phyloP scores from a whole-genome alignment of 1,140 invertebrate genomes.

The Drosophila malerkotliana region DNA sequence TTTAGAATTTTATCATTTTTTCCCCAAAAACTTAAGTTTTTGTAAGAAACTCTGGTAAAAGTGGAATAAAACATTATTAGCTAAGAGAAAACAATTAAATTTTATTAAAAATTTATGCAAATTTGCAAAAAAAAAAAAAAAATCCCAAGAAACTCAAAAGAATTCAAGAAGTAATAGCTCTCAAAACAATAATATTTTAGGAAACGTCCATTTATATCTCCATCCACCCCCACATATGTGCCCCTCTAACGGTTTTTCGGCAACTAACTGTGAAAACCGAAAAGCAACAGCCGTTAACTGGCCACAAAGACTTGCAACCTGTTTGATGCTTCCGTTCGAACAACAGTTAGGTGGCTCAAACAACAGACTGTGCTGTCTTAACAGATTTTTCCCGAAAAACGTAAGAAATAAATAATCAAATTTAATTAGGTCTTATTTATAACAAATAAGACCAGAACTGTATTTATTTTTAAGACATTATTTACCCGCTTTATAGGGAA shows the following conservation, averaged over 20 bases:
- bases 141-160: too few species aligned
- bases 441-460: background rate
- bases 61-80: too few species aligned
- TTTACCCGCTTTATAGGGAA: background rate
- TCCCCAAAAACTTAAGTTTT: too few species aligned
- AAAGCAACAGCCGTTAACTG: slow-evolving; percentile 8
- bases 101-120: too few species aligned
- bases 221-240: background rate
- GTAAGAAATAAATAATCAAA: background rate
- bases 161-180: too few species aligned
- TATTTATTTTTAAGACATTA: background rate
- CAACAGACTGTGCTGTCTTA: background rate
- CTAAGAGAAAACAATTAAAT: too few species aligned
- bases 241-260: background rate
- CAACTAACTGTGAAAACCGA: slow-evolving; percentile 1
- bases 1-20: too few species aligned
- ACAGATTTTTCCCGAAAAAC: slow-evolving; percentile 1
- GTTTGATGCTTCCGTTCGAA: slow-evolving; percentile 5
- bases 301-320: slow-evolving; percentile 4
- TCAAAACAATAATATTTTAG: too few species aligned
- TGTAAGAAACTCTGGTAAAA: too few species aligned
- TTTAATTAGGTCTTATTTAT: background rate
- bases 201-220: too few species aligned
- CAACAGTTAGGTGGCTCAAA: slow-evolving; percentile 7
- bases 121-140: too few species aligned